These are phyloP conservation scores for Mythimna impura DNA, from an alignment of 2,888 invertebrate genomes.

Conservation along the genomic window DNA sequence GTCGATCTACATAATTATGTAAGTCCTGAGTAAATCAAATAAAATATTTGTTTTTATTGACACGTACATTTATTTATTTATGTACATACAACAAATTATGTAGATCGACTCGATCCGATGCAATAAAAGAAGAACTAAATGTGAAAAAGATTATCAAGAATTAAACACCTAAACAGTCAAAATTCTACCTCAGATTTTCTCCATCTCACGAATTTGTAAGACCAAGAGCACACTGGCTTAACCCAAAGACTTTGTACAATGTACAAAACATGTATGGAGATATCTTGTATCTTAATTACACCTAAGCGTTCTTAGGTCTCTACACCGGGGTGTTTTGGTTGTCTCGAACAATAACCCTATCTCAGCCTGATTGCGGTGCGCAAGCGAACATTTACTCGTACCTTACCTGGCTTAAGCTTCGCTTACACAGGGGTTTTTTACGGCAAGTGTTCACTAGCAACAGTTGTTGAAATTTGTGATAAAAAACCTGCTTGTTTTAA, in stretches of 20 bases:
- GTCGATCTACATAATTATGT: too few relatives aligned
- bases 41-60: too few relatives aligned
- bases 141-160: neutral
- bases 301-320: conserved; percentile 39
- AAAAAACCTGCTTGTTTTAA: too few relatives aligned
- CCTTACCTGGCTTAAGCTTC: conserved; percentile 33
- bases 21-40: too few relatives aligned
- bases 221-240: conserved; percentile 9
- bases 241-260: conserved; percentile 21
- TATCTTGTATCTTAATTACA: conserved; percentile 48
- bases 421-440: neutral
- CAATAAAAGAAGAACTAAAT: neutral
- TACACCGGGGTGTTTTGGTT: conserved; percentile 43
- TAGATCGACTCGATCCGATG: too few relatives aligned
- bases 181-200: conserved; percentile 4
- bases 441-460: neutral
- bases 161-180: neutral
- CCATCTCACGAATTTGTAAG: conserved; percentile 14
- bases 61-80: too few relatives aligned
- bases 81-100: too few relatives aligned
- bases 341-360: conserved; percentile 62
- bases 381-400: conserved; percentile 54
- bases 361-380: conserved; percentile 62
- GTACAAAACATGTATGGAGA: conserved; percentile 38
- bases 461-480: neutral